Percentiles rank a stretch among this genome's conserved stretches.
Evolutionary conservation across 2,888 invertebrate species (phyloP).

Genomic region (Pteria penguin): DNA sequence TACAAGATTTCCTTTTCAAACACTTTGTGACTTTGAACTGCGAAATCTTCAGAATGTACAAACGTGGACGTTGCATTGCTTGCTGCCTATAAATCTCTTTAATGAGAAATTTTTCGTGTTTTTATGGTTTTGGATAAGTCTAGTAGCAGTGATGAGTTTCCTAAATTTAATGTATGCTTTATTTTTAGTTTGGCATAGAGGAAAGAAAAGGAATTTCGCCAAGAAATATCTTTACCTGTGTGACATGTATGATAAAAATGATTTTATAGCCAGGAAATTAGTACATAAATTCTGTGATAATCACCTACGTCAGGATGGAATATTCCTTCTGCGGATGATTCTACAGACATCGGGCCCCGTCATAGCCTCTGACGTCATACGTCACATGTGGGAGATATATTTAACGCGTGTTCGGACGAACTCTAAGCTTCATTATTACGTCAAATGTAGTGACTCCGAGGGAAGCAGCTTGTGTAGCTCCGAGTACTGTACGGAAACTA

Average conservation of each 20-base stretch:
- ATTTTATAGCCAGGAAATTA: background rate
- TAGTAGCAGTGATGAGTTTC: constrained; percentile 7
- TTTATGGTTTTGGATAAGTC: constrained; percentile 27
- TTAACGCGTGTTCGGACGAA: background rate
- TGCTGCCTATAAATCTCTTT: constrained; percentile 22
- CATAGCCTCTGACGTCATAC: constrained; percentile 3
- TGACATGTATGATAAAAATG: constrained; percentile 2
- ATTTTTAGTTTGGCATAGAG: background rate
- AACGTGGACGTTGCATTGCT: constrained; percentile 23
- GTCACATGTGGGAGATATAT: constrained; percentile 11
- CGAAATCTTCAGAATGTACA: constrained; percentile 17
- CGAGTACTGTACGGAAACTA: too few relatives aligned
- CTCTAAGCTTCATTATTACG: too few relatives aligned
- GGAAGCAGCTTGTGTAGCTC: too few relatives aligned
- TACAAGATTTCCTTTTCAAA: constrained; percentile 20
- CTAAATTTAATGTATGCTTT: constrained; percentile 12
- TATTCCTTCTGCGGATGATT: constrained; percentile 24
- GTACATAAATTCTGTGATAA: constrained; percentile 7
- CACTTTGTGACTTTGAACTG: constrained; percentile 31
- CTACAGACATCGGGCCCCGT: constrained; percentile 14
- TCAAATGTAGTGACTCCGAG: too few relatives aligned
- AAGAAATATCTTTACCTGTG: constrained; percentile 21
- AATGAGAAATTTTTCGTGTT: constrained; percentile 33
- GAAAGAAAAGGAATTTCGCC: background rate
- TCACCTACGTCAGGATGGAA: constrained; percentile 25